These are phyloP conservation scores for Autographa pulchrina DNA, from an alignment of 2,888 invertebrate species.

Conservation along the genomic window DNA sequence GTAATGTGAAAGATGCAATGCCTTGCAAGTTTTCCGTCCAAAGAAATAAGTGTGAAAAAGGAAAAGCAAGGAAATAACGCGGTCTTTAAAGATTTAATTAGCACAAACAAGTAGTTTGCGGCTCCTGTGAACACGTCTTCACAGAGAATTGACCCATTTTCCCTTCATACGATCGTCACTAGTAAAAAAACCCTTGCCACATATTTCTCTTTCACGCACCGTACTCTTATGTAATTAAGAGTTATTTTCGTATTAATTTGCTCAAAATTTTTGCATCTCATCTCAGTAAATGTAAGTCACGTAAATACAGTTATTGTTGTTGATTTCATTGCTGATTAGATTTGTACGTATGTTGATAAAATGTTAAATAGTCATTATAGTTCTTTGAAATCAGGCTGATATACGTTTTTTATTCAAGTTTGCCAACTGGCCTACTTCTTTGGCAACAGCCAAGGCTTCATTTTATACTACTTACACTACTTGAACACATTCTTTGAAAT, in stretches of 20 bases:
- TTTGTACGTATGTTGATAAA: too few relatives aligned
- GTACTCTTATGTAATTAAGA: background rate
- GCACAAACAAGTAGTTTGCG: conserved; percentile 9
- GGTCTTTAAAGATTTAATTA: conserved; percentile 18
- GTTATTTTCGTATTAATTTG: background rate
- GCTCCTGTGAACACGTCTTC: conserved; percentile 9
- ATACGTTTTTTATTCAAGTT: too few relatives aligned
- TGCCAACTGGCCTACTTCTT: too few relatives aligned
- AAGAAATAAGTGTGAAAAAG: background rate
- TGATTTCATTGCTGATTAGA: too few relatives aligned
- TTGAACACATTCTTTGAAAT: too few relatives aligned
- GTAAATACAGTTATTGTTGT: too few relatives aligned
- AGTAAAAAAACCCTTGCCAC: background rate
- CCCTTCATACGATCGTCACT: conserved; percentile 1
- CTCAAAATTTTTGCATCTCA: too few relatives aligned
- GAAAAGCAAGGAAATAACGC: background rate
- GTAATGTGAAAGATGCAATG: conserved; percentile 17
- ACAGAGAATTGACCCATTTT: conserved; percentile 25
- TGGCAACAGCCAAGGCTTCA: too few relatives aligned
- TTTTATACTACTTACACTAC: too few relatives aligned
- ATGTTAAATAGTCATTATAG: too few relatives aligned
- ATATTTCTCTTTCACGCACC: background rate
- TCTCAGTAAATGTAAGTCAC: too few relatives aligned
- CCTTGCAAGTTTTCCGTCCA: background rate
- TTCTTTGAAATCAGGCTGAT: too few relatives aligned